These are phyloP conservation scores for Gymnothorax javanicus DNA, from an alignment of 2,797 vertebrate genomes.

Conservation along the genomic window DNA sequence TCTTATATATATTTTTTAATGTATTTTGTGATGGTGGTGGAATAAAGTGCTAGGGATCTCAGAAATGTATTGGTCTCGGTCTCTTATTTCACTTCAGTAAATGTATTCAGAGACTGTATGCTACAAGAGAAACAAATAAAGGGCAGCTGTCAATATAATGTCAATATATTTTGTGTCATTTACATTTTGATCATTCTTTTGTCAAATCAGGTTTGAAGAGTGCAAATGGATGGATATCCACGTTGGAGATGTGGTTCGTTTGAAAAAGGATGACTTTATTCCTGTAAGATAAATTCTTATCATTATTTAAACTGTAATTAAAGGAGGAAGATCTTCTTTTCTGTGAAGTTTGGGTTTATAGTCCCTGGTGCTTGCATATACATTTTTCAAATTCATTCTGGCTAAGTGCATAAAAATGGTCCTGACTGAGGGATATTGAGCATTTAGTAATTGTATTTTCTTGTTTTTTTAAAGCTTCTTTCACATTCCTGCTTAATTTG, in stretches of 20 bases:
- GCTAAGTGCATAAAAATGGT: background rate
- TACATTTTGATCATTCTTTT: background rate
- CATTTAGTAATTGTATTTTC: background rate
- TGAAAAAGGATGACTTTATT: constrained; percentile 77
- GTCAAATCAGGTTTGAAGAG: constrained; percentile 66
- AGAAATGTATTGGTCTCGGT: background rate
- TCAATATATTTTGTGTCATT: background rate
- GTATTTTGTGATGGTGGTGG: too few species aligned
- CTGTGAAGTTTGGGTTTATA: background rate
- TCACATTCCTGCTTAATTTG: background rate
- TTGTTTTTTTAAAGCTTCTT: background rate
- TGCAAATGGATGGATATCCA: constrained; percentile 73
- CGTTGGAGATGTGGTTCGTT: constrained; percentile 76
- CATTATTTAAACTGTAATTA: too few species aligned
- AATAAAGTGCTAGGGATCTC: background rate
- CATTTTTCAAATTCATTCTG: background rate
- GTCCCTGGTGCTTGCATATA: background rate
- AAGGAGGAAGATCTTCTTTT: background rate
- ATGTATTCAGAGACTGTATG: background rate
- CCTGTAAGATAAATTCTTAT: constrained; percentile 61
- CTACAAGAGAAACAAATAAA: background rate
- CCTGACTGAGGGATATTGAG: background rate
- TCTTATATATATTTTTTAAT: too few species aligned
- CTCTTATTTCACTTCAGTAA: background rate
- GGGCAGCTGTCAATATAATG: background rate